These are phyloP conservation scores for Atherinomorus stipes DNA, from an alignment of 2,113 vertebrate species.

Conservation along the genomic window DNA sequence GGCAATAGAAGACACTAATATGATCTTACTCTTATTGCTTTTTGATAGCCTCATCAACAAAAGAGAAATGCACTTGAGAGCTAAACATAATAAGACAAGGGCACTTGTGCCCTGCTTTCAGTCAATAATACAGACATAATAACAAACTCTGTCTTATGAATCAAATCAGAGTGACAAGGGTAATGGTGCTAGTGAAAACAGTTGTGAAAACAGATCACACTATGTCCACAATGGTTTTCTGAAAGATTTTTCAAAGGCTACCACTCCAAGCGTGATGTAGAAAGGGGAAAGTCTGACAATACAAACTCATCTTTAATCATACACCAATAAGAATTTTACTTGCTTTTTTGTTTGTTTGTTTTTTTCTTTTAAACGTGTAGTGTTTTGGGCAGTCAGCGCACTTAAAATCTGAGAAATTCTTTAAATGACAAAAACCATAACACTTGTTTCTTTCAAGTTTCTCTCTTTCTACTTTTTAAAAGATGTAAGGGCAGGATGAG, in stretches of 20 bases:
- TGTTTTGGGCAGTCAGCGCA: not conserved
- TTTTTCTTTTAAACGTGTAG: not conserved
- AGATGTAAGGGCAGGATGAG: too few relatives aligned
- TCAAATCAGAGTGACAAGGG: slow-evolving; percentile 62
- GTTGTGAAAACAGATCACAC: slow-evolving; percentile 48
- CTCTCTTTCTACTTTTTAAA: not conserved
- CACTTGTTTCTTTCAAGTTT: slow-evolving; percentile 3
- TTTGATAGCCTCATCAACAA: slow-evolving; percentile 71
- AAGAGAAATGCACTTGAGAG: slow-evolving; percentile 68
- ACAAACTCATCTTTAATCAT: not conserved
- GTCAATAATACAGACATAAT: slow-evolving; percentile 73
- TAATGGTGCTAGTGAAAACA: slow-evolving; percentile 57
- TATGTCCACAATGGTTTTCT: slow-evolving; percentile 30
- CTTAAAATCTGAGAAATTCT: not conserved
- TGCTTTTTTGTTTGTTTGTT: too few relatives aligned
- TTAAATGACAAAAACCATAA: not conserved
- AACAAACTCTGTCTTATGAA: slow-evolving; percentile 66
- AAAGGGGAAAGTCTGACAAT: not conserved
- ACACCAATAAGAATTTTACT: not conserved
- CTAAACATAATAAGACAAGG: slow-evolving; percentile 66
- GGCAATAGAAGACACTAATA: slow-evolving; percentile 63
- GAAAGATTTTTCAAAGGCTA: slow-evolving; percentile 49
- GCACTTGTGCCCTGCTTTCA: slow-evolving; percentile 64
- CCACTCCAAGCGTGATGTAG: slow-evolving; percentile 13
- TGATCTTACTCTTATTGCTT: slow-evolving; percentile 75